phyloP scores from a whole-genome alignment of 1,140 invertebrate species.

The Caenorhabditis brenneri region DNA sequence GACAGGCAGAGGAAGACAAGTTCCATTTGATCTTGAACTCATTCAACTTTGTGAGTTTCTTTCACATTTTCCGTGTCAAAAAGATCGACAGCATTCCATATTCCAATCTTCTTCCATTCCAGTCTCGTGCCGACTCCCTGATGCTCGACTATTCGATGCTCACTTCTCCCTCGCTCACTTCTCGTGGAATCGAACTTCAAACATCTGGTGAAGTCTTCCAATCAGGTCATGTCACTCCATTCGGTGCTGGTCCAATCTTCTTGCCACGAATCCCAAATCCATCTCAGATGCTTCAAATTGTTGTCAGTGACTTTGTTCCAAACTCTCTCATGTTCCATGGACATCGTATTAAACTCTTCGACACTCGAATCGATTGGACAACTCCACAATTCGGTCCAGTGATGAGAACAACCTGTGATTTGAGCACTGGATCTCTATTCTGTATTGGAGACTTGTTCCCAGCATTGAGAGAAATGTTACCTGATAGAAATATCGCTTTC shows the following conservation, averaged over 20 bases:
- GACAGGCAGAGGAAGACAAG: constrained; percentile 18
- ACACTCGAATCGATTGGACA: constrained; percentile 65
- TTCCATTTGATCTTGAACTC: constrained; percentile 39
- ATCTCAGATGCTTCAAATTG: constrained; percentile 68
- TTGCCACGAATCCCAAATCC: constrained; percentile 61
- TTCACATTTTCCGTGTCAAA: neutral
- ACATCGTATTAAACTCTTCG: constrained; percentile 68
- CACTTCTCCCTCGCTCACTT: constrained; percentile 52
- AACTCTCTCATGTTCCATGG: constrained; percentile 69
- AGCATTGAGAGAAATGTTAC: constrained; percentile 59
- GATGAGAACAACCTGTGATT: constrained; percentile 65
- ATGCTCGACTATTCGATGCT: constrained; percentile 66
- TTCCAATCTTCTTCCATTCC: too few species aligned
- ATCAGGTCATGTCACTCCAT: constrained; percentile 56
- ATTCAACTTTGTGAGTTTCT: constrained; percentile 41
- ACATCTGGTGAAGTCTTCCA: constrained; percentile 62
- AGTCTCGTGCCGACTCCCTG: constrained; percentile 62
- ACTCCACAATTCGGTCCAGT: constrained; percentile 70
- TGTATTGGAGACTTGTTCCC: constrained; percentile 70
- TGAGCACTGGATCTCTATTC: constrained; percentile 64
- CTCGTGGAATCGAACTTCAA: constrained; percentile 64
- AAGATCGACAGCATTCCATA: neutral
- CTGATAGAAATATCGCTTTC: constrained; percentile 45
- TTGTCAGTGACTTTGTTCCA: constrained; percentile 68
- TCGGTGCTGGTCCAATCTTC: constrained; percentile 58